These are phyloP conservation scores for Azorinus chamasolen DNA, from an alignment of 2,888 invertebrate species.

Conservation along the genomic window DNA sequence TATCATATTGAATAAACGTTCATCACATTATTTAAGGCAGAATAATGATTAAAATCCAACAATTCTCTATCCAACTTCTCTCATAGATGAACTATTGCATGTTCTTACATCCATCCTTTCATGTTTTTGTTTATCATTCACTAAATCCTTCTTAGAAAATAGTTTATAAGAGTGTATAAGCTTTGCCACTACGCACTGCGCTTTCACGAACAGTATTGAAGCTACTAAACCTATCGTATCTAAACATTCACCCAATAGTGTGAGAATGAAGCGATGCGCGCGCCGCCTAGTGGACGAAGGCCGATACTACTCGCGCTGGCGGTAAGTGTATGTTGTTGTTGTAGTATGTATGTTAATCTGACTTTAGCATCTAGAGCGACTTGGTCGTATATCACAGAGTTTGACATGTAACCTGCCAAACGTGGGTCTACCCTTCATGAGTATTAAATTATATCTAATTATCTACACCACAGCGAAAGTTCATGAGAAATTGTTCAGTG, in stretches of 20 bases:
- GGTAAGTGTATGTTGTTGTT: neutral
- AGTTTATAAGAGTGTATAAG: no score
- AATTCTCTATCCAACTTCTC: no score
- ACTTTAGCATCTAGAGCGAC: constrained; percentile 2
- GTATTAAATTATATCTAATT: constrained; percentile 29
- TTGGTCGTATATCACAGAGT: constrained; percentile 1
- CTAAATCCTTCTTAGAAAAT: no score
- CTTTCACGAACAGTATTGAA: neutral
- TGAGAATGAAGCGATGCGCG: constrained; percentile 38
- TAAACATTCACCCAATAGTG: constrained; percentile 1
- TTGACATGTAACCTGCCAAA: neutral
- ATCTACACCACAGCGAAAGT: constrained; percentile 5
- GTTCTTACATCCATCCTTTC: no score
- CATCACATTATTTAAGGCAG: no score
- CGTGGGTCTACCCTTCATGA: neutral
- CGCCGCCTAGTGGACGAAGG: constrained; percentile 39
- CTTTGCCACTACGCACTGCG: neutral
- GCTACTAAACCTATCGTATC: constrained; percentile 13
- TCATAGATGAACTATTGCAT: no score
- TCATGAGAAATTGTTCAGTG: neutral
- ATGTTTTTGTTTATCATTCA: no score
- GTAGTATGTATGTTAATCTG: neutral
- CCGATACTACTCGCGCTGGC: constrained; percentile 31
- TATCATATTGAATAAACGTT: no score
- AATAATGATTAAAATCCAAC: neutral